Conservation (phyloP, 1,140 invertebrate species). For the Drosophila sulfurigaster region DNA sequence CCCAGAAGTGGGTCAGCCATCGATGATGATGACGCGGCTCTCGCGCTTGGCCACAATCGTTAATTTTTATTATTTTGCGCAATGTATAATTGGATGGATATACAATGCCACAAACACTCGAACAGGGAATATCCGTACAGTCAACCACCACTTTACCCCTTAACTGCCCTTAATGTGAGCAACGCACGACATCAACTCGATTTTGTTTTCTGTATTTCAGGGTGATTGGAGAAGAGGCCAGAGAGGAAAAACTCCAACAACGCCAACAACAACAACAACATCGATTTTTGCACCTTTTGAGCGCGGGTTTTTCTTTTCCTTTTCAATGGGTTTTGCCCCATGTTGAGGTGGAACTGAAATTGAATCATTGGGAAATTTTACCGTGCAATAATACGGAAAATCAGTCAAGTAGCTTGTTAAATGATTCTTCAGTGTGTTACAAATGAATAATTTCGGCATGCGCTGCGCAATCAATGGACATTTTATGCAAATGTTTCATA, state of each 20-base stretch:
- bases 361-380: constrained; percentile 73
- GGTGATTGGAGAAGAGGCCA: background rate
- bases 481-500: constrained; percentile 23
- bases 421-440: constrained; percentile 22
- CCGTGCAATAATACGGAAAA: constrained; percentile 43
- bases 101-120: constrained; percentile 6
- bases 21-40: constrained; percentile 25
- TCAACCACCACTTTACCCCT: constrained; percentile 1
- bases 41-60: constrained; percentile 33
- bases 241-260: constrained; percentile 33
- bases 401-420: constrained; percentile 47
- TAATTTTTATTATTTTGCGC: constrained; percentile 53
- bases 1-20: constrained; percentile 44
- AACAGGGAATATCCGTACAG: constrained; percentile 31
- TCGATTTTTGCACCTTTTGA: constrained; percentile 63
- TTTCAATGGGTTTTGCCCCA: constrained; percentile 46
- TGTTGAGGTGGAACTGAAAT: constrained; percentile 53
- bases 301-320: constrained; percentile 22
- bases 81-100: constrained; percentile 45
- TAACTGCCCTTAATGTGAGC: constrained; percentile 42
- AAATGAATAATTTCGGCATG: constrained; percentile 34
- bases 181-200: constrained; percentile 41
- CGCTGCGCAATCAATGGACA: constrained; percentile 16
- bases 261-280: constrained; percentile 48
- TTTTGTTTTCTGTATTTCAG: background rate